Conservation (phyloP, 2,113 vertebrate species). For the Kryptolebias marmoratus region DNA sequence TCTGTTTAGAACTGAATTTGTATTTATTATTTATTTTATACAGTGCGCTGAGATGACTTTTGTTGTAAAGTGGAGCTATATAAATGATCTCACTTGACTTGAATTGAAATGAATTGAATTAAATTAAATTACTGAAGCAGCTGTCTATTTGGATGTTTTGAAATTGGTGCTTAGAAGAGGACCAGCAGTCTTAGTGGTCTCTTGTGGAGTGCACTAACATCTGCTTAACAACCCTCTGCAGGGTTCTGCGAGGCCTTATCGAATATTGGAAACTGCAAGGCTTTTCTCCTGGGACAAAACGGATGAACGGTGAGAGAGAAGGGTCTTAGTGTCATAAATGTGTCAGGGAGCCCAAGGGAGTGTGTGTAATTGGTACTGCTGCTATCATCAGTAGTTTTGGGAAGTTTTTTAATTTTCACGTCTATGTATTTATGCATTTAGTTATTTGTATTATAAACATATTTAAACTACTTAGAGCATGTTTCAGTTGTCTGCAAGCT, state of each 20-base stretch:
- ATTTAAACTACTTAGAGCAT: no score
- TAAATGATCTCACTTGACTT: no score
- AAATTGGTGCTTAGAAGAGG: slow-evolving; percentile 4
- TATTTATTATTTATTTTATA: no score
- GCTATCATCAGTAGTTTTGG: slow-evolving; percentile 35
- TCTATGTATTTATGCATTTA: neutral
- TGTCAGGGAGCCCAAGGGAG: slow-evolving; percentile 47
- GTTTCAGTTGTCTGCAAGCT: no score
- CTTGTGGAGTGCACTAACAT: slow-evolving; percentile 80
- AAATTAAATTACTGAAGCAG: neutral
- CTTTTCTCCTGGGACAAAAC: slow-evolving; percentile 49
- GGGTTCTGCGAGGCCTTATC: slow-evolving; percentile 76
- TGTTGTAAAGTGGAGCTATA: no score
- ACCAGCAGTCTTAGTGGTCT: slow-evolving; percentile 71
- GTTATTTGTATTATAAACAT: neutral
- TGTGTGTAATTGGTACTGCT: slow-evolving; percentile 45
- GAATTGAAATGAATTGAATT: no score
- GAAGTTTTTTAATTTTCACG: slow-evolving; percentile 18
- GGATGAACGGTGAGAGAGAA: slow-evolving; percentile 37
- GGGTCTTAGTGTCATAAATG: slow-evolving; percentile 54
- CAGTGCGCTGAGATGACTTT: no score
- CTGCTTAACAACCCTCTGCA: slow-evolving; percentile 79
- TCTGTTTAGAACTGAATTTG: no score
- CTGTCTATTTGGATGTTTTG: neutral
- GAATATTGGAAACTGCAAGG: slow-evolving; percentile 81